Conservation (phyloP, 2,113 vertebrate genomes). For the Pipra filicauda region DNA sequence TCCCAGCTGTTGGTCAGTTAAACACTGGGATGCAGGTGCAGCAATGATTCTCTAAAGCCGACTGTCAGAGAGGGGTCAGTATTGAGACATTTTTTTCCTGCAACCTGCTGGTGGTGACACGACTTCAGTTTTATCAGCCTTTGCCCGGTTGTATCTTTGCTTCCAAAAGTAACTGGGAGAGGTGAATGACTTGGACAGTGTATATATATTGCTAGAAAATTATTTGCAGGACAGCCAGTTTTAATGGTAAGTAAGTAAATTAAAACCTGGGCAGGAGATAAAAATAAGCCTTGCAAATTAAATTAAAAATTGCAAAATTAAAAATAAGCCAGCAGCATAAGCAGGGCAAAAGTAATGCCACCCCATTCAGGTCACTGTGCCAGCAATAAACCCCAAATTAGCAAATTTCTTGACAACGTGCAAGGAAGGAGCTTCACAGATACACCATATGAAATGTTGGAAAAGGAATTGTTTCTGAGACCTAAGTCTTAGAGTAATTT, state of each 20-base stretch:
- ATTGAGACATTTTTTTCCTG: background rate
- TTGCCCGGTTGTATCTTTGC: background rate
- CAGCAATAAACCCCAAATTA: background rate
- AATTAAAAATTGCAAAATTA: no score
- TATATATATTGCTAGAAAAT: background rate
- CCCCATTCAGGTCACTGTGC: background rate
- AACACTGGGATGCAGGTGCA: background rate
- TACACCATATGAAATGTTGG: background rate
- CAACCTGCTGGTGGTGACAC: background rate
- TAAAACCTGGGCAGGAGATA: background rate
- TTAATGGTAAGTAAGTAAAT: background rate
- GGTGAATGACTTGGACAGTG: background rate
- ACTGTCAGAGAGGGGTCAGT: conserved; percentile 52
- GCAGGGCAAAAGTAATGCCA: background rate
- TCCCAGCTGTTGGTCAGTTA: background rate
- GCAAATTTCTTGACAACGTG: background rate
- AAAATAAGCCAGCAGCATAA: background rate
- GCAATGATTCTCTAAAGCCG: background rate
- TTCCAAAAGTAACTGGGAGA: background rate
- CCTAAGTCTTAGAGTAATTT: background rate
- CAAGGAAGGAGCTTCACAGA: background rate
- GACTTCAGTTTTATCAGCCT: background rate
- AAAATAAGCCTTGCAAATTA: background rate
- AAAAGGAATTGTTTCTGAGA: background rate
- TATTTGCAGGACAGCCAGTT: background rate